These are phyloP conservation scores for Sphecodes monilicornis DNA, from an alignment of 2,888 invertebrate species.

Conservation along the genomic window DNA sequence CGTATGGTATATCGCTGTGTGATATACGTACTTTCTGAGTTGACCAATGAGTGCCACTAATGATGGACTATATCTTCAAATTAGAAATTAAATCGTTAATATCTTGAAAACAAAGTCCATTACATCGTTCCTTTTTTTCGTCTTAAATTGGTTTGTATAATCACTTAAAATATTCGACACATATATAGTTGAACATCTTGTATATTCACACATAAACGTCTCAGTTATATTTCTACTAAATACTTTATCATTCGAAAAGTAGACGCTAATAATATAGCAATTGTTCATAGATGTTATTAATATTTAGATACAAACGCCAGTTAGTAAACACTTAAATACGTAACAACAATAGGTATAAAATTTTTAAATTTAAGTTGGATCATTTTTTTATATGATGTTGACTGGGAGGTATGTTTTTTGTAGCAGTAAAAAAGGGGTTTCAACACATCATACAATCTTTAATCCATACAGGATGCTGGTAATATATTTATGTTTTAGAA, in stretches of 20 bases:
- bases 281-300: slow-evolving; percentile 33
- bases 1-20: neutral
- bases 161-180: neutral
- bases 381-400: slow-evolving; percentile 15
- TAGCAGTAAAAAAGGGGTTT: neutral
- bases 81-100: neutral
- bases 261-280: slow-evolving; percentile 25
- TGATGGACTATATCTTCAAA: neutral
- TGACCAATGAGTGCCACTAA: neutral
- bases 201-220: slow-evolving; percentile 19
- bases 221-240: slow-evolving; percentile 23
- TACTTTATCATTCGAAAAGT: neutral
- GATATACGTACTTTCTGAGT: neutral
- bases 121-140: neutral
- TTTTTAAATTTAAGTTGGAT: slow-evolving; percentile 7
- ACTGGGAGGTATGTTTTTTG: slow-evolving; percentile 22
- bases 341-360: slow-evolving; percentile 20
- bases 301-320: slow-evolving; percentile 30
- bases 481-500: neutral
- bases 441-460: neutral
- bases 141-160: neutral
- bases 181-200: neutral
- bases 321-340: slow-evolving; percentile 30
- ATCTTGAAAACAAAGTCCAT: neutral
- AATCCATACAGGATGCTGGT: neutral